Evolutionary conservation across 2,888 invertebrate species (phyloP), one percentile per base, ranked within the genome.

Genomic region (Petrolisthes manimaculis): DNA sequence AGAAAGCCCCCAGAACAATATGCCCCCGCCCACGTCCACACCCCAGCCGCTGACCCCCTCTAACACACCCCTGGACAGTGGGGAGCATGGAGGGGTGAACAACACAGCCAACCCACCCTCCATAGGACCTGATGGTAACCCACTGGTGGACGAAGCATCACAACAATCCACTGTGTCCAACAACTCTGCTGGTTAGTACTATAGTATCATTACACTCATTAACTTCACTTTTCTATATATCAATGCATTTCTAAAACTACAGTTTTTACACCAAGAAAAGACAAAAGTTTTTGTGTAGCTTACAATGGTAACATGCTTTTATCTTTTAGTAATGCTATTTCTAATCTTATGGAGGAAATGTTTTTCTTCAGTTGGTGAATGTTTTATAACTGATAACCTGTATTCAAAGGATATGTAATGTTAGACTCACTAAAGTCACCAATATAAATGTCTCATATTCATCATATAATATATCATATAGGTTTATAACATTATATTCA

Each of bases 101-200:
- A 90, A 78, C 83, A 90, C 82, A 79, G 86, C 80, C 84, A 88
- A 89, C 81, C 90, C 89, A 69, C 96, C 97, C 92, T 97, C 97
- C 91, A 97, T 97, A 86, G 97, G 97, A 4, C 97, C 97, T 21
- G 97, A 97, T 94, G 97, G 97, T 89, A 95, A 97, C 91, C 96
- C 96, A 78, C 79, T 90, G 14, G 95, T 97, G 91, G 97, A 97
- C 93, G 97, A 97, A 93, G 97, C 96, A 92, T 97, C 97, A 92
- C 97, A 97, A 93, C 97, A 97, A 93, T 97, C 97, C 92, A 97
- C 97, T 91, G 95, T 97, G 91, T 97, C 97, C 88, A 97, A 97
- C 94, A 97, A 97, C 90, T 98, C 98, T 91, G 97, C 97, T 93
- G 97, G 97, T 97, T 93, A 93, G 93, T n/a, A 2, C 14, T 9